These are phyloP conservation scores for Aricia artaxerxes DNA, from an alignment of 2,888 invertebrate genomes.

Conservation along the genomic window DNA sequence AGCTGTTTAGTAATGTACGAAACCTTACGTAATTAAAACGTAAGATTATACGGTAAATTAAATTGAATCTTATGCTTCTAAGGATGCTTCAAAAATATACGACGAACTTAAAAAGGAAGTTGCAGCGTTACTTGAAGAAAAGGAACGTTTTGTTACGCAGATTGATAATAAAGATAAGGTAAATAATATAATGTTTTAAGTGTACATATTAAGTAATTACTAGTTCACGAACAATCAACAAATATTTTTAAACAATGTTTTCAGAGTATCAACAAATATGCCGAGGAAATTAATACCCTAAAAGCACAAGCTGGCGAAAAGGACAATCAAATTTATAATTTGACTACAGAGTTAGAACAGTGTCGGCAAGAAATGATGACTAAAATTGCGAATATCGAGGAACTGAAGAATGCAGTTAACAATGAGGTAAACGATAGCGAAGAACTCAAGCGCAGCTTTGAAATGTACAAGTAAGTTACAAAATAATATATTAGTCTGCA, in stretches of 20 bases:
- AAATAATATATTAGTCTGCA: not conserved
- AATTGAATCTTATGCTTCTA: slow-evolving; percentile 16
- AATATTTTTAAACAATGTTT: slow-evolving; percentile 22
- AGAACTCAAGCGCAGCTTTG: slow-evolving; percentile 32
- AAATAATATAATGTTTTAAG: not conserved
- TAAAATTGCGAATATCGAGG: slow-evolving; percentile 38
- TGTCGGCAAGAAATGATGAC: slow-evolving; percentile 37
- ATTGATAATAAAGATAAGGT: slow-evolving; percentile 44
- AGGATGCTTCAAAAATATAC: slow-evolving; percentile 41
- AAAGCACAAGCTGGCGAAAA: slow-evolving; percentile 39
- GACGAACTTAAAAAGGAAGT: slow-evolving; percentile 41
- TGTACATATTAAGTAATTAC: no score
- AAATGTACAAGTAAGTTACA: slow-evolving; percentile 9
- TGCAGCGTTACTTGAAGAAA: slow-evolving; percentile 37
- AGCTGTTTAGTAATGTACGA: not conserved
- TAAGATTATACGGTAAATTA: not conserved
- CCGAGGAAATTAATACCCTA: slow-evolving; percentile 41
- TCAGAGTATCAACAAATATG: slow-evolving; percentile 42
- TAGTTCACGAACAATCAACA: no score
- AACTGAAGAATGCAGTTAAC: slow-evolving; percentile 37
- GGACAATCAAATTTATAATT: slow-evolving; percentile 41
- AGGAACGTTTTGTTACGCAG: slow-evolving; percentile 38
- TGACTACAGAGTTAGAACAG: slow-evolving; percentile 38
- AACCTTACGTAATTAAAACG: not conserved
- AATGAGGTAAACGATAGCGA: slow-evolving; percentile 38